Percentiles rank a stretch among this genome's conserved stretches.
Evolutionary conservation across 2,888 invertebrate genomes (phyloP).

Genomic region (Drosophila crucigera): DNA sequence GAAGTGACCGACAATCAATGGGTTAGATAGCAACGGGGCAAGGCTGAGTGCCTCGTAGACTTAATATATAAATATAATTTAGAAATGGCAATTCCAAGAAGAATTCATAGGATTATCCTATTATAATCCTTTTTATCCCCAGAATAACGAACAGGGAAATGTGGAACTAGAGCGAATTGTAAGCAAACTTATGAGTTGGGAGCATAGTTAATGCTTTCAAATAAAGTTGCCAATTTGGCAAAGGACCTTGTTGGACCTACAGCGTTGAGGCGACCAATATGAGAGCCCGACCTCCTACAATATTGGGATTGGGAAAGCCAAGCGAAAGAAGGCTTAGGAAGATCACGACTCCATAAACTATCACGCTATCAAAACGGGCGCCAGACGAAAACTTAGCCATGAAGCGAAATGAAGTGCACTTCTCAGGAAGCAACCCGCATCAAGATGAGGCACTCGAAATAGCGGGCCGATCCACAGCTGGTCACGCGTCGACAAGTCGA

Average conservation of each 20-base stretch:
- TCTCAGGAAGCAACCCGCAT: background rate
- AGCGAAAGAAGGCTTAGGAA: background rate
- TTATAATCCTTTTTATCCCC: background rate
- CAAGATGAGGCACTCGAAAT: background rate
- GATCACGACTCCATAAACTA: background rate
- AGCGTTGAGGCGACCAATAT: no score
- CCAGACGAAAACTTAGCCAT: background rate
- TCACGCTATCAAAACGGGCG: background rate
- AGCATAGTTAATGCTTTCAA: background rate
- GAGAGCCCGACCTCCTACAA: no score
- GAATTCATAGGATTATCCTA: background rate
- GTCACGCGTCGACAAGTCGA: background rate
- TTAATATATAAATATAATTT: no score
- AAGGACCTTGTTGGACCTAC: background rate
- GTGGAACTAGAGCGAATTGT: no score
- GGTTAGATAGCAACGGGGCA: background rate
- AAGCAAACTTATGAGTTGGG: background rate
- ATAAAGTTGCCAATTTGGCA: no score
- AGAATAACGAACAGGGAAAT: background rate
- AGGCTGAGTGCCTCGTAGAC: no score
- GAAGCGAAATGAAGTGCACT: background rate
- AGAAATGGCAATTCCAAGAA: background rate
- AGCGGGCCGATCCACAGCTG: background rate
- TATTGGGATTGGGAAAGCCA: background rate
- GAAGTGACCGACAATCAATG: background rate